These are phyloP conservation scores for Cryptocephalus primarius DNA, from an alignment of 2,888 invertebrate species.

Conservation along the genomic window DNA sequence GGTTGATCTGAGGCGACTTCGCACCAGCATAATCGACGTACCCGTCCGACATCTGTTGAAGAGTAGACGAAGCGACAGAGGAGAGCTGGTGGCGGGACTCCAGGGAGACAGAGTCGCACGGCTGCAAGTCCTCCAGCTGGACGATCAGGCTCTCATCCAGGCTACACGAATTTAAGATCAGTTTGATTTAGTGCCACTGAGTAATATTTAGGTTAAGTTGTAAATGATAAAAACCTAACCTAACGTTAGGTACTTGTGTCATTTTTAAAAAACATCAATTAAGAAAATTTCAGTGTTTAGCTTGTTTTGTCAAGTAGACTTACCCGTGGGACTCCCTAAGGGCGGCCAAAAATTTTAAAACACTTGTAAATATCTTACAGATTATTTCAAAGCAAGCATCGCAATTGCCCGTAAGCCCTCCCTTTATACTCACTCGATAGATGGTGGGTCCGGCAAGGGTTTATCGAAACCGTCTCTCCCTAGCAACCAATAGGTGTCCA, in stretches of 20 bases:
- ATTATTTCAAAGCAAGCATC: too few relatives aligned
- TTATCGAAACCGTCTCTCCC: slow-evolving; percentile 80
- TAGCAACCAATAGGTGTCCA: slow-evolving; percentile 82
- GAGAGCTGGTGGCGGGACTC: slow-evolving; percentile 28
- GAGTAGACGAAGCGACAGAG: slow-evolving; percentile 1
- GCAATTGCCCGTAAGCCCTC: too few relatives aligned
- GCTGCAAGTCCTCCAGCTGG: slow-evolving; percentile 13
- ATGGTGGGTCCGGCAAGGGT: slow-evolving; percentile 65
- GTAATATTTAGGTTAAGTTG: too few relatives aligned
- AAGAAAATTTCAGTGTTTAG: too few relatives aligned
- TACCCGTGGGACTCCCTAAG: slow-evolving; percentile 56
- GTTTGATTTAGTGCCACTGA: too few relatives aligned
- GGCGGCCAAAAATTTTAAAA: slow-evolving; percentile 10
- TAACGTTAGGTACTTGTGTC: background rate
- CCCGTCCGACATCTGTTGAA: slow-evolving; percentile 3
- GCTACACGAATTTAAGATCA: slow-evolving; percentile 13
- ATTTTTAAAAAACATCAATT: too few relatives aligned
- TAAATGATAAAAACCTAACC: background rate
- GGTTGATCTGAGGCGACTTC: slow-evolving; percentile 22
- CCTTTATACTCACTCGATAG: slow-evolving; percentile 54
- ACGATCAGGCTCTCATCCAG: slow-evolving; percentile 53
- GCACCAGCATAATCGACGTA: slow-evolving; percentile 4
- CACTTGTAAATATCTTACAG: too few relatives aligned
- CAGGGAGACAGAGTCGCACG: slow-evolving; percentile 18
- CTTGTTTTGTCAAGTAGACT: too few relatives aligned